phyloP scores from a whole-genome alignment of 2,797 vertebrate genomes.

The Nannoperca obscura region DNA sequence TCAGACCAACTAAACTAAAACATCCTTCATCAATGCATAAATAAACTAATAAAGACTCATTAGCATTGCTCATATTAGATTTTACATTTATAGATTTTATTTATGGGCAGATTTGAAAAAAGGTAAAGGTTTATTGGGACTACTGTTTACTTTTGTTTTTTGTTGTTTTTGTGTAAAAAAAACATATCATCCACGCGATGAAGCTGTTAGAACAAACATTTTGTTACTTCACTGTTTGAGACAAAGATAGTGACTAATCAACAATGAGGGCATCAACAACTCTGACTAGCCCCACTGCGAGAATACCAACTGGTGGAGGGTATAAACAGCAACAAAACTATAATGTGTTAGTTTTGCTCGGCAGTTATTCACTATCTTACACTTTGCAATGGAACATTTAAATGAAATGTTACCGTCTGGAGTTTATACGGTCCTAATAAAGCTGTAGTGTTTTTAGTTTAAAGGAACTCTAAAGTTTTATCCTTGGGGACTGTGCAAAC shows the following conservation, averaged over 20 bases:
- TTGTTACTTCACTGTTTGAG: slow-evolving; percentile 5
- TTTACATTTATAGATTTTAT: background rate
- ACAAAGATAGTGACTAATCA: slow-evolving; percentile 18
- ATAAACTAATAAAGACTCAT: background rate
- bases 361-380: background rate
- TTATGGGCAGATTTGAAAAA: background rate
- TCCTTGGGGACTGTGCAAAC: slow-evolving; percentile 54
- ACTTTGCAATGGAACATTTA: slow-evolving; percentile 28
- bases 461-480: slow-evolving; percentile 50
- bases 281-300: slow-evolving; percentile 3
- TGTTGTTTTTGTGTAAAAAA: background rate
- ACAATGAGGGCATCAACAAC: background rate
- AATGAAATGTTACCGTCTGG: slow-evolving; percentile 39
- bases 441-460: slow-evolving; percentile 52
- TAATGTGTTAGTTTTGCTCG: slow-evolving; percentile 5
- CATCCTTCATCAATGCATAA: background rate
- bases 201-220: background rate
- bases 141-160: background rate
- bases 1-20: background rate
- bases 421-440: slow-evolving; percentile 24
- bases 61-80: background rate
- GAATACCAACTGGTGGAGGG: slow-evolving; percentile 14
- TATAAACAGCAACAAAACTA: slow-evolving; percentile 23
- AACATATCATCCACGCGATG: background rate
- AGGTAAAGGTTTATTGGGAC: background rate